Evolutionary conservation across 1,140 invertebrate genomes (phyloP).

Genomic region (Lepidurus arcticus): DNA sequence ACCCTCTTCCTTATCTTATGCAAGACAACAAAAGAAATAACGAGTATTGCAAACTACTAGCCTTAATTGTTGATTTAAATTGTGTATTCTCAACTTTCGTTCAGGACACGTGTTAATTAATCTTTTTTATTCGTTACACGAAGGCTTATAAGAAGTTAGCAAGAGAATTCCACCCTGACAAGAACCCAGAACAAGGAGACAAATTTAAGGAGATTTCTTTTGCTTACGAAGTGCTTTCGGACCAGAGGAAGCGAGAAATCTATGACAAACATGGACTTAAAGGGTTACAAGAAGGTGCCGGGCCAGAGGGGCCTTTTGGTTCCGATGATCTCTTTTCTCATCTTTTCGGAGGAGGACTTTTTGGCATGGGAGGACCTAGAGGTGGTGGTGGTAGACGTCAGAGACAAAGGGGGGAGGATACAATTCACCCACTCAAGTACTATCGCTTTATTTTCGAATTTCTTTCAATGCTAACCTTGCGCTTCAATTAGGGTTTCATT

Average conservation of each 20-base stretch:
- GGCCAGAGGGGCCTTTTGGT: constrained; percentile 52
- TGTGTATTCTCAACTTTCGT: not conserved
- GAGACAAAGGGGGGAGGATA: constrained; percentile 41
- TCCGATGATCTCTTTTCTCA: constrained; percentile 59
- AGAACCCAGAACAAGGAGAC: constrained; percentile 74
- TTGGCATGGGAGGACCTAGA: constrained; percentile 48
- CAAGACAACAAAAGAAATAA: constrained; percentile 23
- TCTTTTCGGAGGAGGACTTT: constrained; percentile 56
- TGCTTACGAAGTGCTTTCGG: constrained; percentile 76
- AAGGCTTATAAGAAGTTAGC: constrained; percentile 77
- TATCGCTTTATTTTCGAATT: constrained; percentile 26
- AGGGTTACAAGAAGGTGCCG: constrained; percentile 66
- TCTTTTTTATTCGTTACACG: not conserved
- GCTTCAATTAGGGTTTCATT: constrained; percentile 60
- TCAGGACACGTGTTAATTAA: not conserved
- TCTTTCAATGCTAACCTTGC: constrained; percentile 23
- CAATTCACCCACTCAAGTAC: constrained; percentile 55
- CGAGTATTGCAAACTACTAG: not conserved
- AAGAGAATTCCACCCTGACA: constrained; percentile 82
- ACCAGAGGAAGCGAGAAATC: constrained; percentile 52
- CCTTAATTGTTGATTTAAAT: not conserved
- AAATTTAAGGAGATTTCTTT: constrained; percentile 85
- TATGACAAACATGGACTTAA: constrained; percentile 74
- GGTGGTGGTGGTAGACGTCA: constrained; percentile 49
- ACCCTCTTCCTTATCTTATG: constrained; percentile 22